phyloP scores from a whole-genome alignment of 1,140 invertebrate genomes.

The Sarcophaga peregrina region DNA sequence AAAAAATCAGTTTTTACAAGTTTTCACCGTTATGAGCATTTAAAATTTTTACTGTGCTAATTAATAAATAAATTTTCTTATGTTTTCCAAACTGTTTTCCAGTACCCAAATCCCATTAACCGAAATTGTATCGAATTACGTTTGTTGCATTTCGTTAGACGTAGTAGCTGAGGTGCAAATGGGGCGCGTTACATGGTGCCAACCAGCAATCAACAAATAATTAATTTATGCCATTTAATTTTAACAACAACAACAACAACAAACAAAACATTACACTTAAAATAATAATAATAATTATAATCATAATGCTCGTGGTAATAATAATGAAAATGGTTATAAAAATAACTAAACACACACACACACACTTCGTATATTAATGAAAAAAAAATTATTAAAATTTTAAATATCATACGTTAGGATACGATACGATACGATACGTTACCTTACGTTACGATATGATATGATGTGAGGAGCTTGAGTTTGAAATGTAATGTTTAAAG shows the following conservation, averaged over 20 bases:
- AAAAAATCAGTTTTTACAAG: too few species aligned
- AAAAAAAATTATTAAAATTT: conserved; percentile 6
- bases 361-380: background rate
- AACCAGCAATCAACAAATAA: background rate
- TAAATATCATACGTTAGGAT: background rate
- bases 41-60: background rate
- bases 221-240: conserved; percentile 12
- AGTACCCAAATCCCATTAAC: background rate
- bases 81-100: too few species aligned
- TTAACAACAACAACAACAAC: background rate
- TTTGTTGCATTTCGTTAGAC: background rate
- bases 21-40: too few species aligned
- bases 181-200: background rate
- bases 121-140: background rate
- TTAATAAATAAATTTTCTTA: background rate
- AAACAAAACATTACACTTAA: too few species aligned
- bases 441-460: too few species aligned
- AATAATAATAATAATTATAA: too few species aligned
- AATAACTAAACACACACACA: too few species aligned
- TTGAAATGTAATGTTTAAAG: too few species aligned
- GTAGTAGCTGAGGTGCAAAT: background rate
- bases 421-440: too few species aligned
- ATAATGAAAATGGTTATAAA: too few species aligned
- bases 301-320: too few species aligned
- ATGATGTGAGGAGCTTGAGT: too few species aligned